phyloP scores from a whole-genome alignment of 2,888 invertebrate species.

The Netelia virgata region DNA sequence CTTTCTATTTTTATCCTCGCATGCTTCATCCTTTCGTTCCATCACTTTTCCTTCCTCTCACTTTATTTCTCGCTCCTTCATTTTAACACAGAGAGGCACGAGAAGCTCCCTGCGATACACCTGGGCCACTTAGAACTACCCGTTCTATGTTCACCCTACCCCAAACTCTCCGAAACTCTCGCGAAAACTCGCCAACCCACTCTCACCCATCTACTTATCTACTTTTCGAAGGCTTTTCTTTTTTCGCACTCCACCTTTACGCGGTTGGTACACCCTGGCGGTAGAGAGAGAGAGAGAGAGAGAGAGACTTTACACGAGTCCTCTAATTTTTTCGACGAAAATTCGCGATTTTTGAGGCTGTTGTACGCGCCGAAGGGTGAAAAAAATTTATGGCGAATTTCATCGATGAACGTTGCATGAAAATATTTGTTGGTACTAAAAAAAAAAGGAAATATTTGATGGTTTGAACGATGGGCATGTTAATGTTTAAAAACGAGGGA shows the following conservation, averaged over 20 bases:
- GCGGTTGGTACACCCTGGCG: not conserved
- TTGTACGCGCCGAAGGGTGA: not conserved
- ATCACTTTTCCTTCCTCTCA: slow-evolving; percentile 30
- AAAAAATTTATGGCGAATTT: not conserved
- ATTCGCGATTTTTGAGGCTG: not conserved
- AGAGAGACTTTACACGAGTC: not conserved
- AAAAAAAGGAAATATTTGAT: too few relatives aligned
- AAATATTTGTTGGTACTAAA: too few relatives aligned
- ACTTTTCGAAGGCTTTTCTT: slow-evolving; percentile 58
- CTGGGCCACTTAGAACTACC: slow-evolving; percentile 46
- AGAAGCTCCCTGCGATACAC: slow-evolving; percentile 52
- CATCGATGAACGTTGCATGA: too few relatives aligned
- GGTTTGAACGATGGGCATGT: too few relatives aligned
- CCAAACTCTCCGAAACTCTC: slow-evolving; percentile 35
- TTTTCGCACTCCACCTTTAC: not conserved
- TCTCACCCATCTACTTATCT: slow-evolving; percentile 60
- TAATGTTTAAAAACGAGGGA: too few relatives aligned
- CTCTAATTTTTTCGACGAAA: slow-evolving; percentile 21
- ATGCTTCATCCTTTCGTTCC: slow-evolving; percentile 44
- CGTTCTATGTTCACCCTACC: slow-evolving; percentile 37
- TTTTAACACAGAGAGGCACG: slow-evolving; percentile 19
- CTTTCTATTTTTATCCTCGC: slow-evolving; percentile 15
- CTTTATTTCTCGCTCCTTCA: slow-evolving; percentile 33
- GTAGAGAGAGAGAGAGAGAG: too few relatives aligned
- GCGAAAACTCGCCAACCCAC: slow-evolving; percentile 51